Percentiles rank a stretch among this genome's conserved stretches.
phyloP scores from a whole-genome alignment of 1,140 invertebrate species.

The Dendroctonus ponderosae region DNA sequence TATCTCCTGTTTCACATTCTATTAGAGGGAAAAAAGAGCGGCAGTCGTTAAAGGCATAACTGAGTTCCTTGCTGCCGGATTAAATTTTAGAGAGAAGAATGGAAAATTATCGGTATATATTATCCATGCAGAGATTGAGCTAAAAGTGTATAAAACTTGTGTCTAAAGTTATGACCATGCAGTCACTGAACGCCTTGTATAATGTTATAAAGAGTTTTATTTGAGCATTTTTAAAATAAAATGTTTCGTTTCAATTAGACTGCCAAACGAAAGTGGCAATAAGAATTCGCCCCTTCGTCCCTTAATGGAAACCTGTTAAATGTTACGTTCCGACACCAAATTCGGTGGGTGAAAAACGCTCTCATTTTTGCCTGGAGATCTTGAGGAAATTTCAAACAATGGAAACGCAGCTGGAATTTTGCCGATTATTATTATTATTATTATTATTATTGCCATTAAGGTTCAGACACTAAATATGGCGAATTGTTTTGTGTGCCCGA shows the following conservation, averaged over 20 bases:
- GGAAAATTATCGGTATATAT: no score
- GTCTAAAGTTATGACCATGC: no score
- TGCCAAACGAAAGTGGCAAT: slow-evolving; percentile 1
- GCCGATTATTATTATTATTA: slow-evolving; percentile 15
- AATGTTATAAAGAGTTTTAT: no score
- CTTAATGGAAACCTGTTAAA: slow-evolving; percentile 18
- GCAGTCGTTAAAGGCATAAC: slow-evolving; percentile 20
- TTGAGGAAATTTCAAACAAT: slow-evolving; percentile 2
- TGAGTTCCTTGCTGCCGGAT: slow-evolving; percentile 1
- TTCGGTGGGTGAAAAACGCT: slow-evolving; percentile 10
- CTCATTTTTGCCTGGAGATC: slow-evolving; percentile 11
- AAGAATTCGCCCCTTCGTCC: slow-evolving; percentile 10
- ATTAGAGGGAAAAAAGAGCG: slow-evolving; percentile 25
- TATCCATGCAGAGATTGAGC: no score
- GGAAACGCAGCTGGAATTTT: slow-evolving; percentile 19
- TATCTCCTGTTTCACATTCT: slow-evolving; percentile 28
- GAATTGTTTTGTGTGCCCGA: slow-evolving; percentile 7
- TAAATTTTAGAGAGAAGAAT: no score
- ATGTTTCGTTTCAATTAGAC: slow-evolving; percentile 9
- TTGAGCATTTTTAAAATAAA: no score
- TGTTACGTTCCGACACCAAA: slow-evolving; percentile 18
- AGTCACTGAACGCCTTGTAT: no score
- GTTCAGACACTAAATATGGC: slow-evolving; percentile 6
- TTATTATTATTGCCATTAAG: background rate
- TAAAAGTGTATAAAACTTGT: no score